These are phyloP conservation scores for Holcopasites calliopsidis DNA, from an alignment of 1,140 invertebrate species.

Conservation along the genomic window DNA sequence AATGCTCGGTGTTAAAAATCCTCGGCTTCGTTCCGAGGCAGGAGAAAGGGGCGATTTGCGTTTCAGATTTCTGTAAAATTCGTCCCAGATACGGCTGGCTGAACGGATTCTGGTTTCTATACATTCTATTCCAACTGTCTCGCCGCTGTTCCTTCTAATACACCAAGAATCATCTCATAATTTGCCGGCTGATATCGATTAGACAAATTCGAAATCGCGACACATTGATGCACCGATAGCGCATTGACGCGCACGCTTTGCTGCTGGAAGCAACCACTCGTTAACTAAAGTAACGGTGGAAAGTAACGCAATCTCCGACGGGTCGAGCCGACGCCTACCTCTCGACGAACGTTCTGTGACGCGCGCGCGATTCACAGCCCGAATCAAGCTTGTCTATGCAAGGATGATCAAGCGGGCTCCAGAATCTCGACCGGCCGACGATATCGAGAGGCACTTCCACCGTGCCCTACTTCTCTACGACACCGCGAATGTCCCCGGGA, in stretches of 20 bases:
- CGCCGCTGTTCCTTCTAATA: not conserved
- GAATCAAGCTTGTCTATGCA: slow-evolving; percentile 19
- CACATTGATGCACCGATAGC: not conserved
- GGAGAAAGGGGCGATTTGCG: slow-evolving; percentile 26
- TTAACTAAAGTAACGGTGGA: slow-evolving; percentile 49
- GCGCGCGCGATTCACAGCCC: not conserved
- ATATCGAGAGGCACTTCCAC: slow-evolving; percentile 6
- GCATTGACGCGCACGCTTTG: slow-evolving; percentile 29
- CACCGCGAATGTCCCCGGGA: slow-evolving; percentile 2
- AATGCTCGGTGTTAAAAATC: slow-evolving; percentile 5
- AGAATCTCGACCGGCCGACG: slow-evolving; percentile 13
- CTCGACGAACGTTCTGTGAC: not conserved
- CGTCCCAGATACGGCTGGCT: slow-evolving; percentile 7
- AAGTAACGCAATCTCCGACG: slow-evolving; percentile 58
- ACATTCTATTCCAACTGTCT: slow-evolving; percentile 8
- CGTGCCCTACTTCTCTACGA: not conserved
- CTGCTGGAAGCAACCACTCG: slow-evolving; percentile 58
- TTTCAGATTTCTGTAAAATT: slow-evolving; percentile 33
- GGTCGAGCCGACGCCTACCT: slow-evolving; percentile 28
- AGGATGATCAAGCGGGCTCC: not conserved
- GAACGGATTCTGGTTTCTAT: not conserved
- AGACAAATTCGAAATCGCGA: no score
- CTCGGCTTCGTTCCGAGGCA: not conserved
- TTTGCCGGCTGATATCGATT: not conserved
- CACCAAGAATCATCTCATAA: slow-evolving; percentile 5